Evolutionary conservation across 2,888 invertebrate species (phyloP), one percentile per base, ranked within the genome.

Genomic region (Yponomeuta malinellus): DNA sequence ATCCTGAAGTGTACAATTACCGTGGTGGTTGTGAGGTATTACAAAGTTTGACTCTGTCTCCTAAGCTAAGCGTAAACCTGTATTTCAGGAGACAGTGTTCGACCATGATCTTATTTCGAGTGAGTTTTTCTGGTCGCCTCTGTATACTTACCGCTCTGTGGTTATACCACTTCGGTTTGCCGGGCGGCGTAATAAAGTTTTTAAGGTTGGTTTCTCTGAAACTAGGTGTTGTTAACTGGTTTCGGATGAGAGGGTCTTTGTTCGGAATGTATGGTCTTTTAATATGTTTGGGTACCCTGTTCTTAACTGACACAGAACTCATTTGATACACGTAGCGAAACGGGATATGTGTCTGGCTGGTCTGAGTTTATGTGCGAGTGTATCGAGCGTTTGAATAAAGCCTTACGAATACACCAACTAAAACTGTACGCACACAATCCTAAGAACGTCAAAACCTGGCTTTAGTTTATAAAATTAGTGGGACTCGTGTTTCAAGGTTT

Each of bases 141-240:
- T 59, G 52, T 59, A 15, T 59, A 15, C 52, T 12, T 59, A 8
- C 5, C 8, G 52, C 15, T 59, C 12, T 59, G 15, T 59, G 52
- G 52, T 15, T 15, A 59, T 5, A 59, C 52, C 52, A 59, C 52
- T 59, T 59, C 15, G 52, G 52, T 59, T 59, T 15, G 52, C 15
- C 52, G 52, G 52, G 4, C 52, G 52, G 15, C 12, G 15, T 59
- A 59, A 59, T 43, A 59, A 59, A 15, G 52, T 59, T 59, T 59
- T 59, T 59, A 59, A 59, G 9, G 52, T 15, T 59, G 52, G 15
- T 15, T 52, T 59, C 52, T 59, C 12, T 59, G 52, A 59, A 59
- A 59, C 52, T 59, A 59, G 52, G 52, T 59, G 52, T 15, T 59
- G 52, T 59, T 59, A 59, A 59, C 52, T 59, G 52, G 52, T 59